Evolutionary conservation across 2,113 vertebrate genomes (phyloP), one percentile per base, ranked within the genome.

Genomic region (Corythaixoides concolor): DNA sequence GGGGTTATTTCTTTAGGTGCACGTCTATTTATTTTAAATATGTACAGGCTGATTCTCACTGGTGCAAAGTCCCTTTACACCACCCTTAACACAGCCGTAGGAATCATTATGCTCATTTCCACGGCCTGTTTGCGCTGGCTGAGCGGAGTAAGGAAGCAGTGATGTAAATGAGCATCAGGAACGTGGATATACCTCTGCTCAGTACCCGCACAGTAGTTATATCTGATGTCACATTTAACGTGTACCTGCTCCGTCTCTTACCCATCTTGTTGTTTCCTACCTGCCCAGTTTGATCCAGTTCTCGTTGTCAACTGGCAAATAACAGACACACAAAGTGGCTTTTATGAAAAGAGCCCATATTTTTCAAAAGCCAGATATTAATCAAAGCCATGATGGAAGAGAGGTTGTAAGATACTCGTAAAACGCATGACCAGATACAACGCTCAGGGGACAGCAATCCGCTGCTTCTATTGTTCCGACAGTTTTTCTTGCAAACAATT

Each of bases 1-100:
- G 89, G 87, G 62, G 95, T 89, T 79, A 92, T 95, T 90, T 95
- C 89, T 95, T 95, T 93, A 97, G 82, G 52, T 33, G 84, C 87
- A 63, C 90, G 15, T 90, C 95, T 97, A 72, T 86, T 94, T 94
- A 56, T 85, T 97, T 96, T 94, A 70, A 93, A 95, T 96, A 90
- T 4, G 43, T 50, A 16, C 73, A 53, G 88, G 15, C 45, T 22
- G 91, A 35, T 72, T 56, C 91, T 91, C 86, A 19, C 72, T 19
- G 83, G 64, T 68, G 73, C 43, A 8, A 82, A 84, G 22, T 30
- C 75, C 72, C 79, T 58, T 68, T 24, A 39, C 89, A 50, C 11
- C 80, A 28, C 18, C 50, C 88, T 9, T 3, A 50, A 3, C 67
- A 7, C 41, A 11, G 92, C 47, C 4, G 6, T 0, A 45, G 88